Evolutionary conservation across 2,113 vertebrate genomes (phyloP).

Genomic region (Coptodon rendalli): DNA sequence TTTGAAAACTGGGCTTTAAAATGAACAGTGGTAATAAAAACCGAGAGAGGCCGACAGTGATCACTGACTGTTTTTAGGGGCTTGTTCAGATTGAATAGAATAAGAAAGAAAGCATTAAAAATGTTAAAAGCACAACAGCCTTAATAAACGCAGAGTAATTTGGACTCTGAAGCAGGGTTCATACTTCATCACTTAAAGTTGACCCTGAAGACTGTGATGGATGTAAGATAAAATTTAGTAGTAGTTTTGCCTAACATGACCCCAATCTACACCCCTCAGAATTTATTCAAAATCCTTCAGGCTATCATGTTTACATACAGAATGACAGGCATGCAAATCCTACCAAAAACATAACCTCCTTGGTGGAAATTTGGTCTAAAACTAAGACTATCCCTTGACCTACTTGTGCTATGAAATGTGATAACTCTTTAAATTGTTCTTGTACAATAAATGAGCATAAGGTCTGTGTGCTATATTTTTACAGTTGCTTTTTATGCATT

Average conservation of each 20-base stretch:
- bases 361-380: neutral
- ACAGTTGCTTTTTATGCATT: neutral
- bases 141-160: neutral
- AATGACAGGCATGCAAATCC: neutral
- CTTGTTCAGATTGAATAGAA: neutral
- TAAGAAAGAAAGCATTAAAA: neutral
- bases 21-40: neutral
- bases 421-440: neutral
- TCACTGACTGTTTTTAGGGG: rapidly evolving
- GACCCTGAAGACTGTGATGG: neutral
- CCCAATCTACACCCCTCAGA: neutral
- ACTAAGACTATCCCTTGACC: neutral
- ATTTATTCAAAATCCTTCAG: neutral
- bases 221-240: neutral
- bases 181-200: neutral
- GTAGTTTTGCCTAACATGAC: neutral
- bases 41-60: rapidly evolving
- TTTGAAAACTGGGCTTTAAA: neutral
- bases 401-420: neutral
- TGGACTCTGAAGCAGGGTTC: neutral
- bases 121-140: neutral
- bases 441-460: neutral
- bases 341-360: neutral
- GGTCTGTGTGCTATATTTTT: neutral
- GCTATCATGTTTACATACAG: neutral